Percentiles rank a stretch among this genome's conserved stretches.
These are phyloP conservation scores for Pherbina coryleti DNA, from an alignment of 2,888 invertebrate genomes.

Conservation along the genomic window DNA sequence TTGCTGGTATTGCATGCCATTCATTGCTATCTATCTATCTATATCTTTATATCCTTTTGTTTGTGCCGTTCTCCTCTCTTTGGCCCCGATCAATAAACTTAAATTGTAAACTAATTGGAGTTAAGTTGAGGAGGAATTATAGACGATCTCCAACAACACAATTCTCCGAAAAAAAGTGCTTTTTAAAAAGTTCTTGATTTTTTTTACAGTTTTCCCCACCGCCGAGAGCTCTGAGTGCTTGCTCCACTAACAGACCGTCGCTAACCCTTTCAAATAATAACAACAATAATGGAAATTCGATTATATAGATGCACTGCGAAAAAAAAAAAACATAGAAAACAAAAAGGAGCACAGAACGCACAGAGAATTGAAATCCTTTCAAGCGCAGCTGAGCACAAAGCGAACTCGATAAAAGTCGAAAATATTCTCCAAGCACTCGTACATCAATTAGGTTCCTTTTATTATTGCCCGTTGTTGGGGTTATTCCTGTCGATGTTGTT, in stretches of 20 bases:
- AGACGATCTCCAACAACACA: slow-evolving; percentile 39
- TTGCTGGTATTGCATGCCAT: not conserved
- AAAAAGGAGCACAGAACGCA: not conserved
- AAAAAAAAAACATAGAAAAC: not conserved
- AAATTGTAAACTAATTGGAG: slow-evolving; percentile 68
- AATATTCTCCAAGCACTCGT: slow-evolving; percentile 66
- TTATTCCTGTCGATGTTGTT: not conserved
- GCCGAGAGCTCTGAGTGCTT: not conserved
- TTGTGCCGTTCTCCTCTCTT: not conserved
- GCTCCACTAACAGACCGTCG: not conserved
- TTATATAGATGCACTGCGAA: not conserved
- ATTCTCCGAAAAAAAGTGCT: slow-evolving; percentile 29
- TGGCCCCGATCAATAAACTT: slow-evolving; percentile 48
- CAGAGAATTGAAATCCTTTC: slow-evolving; percentile 16
- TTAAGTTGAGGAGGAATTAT: slow-evolving; percentile 63
- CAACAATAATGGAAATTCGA: not conserved
- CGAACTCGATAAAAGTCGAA: slow-evolving; percentile 65
- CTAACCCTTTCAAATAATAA: too few relatives aligned
- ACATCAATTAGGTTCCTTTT: slow-evolving; percentile 64
- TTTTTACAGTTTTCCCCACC: not conserved
- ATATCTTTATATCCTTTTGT: not conserved
- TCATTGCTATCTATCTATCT: not conserved
- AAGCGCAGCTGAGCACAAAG: slow-evolving; percentile 55
- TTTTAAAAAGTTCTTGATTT: not conserved
- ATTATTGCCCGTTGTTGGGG: slow-evolving; percentile 3